Percentiles rank a stretch among this genome's conserved stretches.
phyloP scores from a whole-genome alignment of 2,888 invertebrate genomes.

The Ganaspis brasiliensis region DNA sequence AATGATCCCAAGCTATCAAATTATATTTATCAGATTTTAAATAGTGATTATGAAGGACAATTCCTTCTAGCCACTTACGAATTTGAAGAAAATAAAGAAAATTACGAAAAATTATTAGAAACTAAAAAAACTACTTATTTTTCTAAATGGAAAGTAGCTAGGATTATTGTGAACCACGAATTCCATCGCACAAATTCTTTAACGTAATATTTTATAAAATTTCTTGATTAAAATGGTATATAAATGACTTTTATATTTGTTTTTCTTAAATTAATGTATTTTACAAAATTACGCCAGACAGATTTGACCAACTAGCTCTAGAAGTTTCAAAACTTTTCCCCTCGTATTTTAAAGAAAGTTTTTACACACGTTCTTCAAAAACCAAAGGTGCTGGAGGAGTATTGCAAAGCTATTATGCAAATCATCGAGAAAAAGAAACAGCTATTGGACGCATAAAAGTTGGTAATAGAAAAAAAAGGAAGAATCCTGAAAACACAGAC shows the following conservation, averaged over 20 bases:
- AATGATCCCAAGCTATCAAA: not conserved
- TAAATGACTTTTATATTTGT: not conserved
- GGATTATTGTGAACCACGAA: constrained; percentile 32
- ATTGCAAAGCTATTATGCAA: constrained; percentile 45
- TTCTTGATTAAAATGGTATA: not conserved
- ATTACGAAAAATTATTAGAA: constrained; percentile 34
- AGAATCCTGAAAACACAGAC: not conserved
- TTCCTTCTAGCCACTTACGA: constrained; percentile 47
- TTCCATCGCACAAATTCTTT: constrained; percentile 31
- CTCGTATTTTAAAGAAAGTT: not conserved
- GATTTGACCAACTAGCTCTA: constrained; percentile 38
- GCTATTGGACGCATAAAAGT: constrained; percentile 31
- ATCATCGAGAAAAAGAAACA: constrained; percentile 50
- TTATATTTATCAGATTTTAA: constrained; percentile 44
- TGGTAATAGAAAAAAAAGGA: not conserved
- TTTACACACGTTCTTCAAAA: constrained; percentile 39
- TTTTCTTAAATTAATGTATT: constrained; percentile 2
- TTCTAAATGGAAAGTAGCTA: constrained; percentile 41
- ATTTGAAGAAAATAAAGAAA: constrained; percentile 43
- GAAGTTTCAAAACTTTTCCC: constrained; percentile 39
- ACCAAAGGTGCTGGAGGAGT: constrained; percentile 43
- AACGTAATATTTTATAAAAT: not conserved
- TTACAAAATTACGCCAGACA: constrained; percentile 40
- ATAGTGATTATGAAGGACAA: constrained; percentile 45
- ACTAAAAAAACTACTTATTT: constrained; percentile 39